Evolutionary conservation across 2,797 vertebrate species (phyloP), one percentile per base, ranked within the genome.

Genomic region (Oreochromis grahami): DNA sequence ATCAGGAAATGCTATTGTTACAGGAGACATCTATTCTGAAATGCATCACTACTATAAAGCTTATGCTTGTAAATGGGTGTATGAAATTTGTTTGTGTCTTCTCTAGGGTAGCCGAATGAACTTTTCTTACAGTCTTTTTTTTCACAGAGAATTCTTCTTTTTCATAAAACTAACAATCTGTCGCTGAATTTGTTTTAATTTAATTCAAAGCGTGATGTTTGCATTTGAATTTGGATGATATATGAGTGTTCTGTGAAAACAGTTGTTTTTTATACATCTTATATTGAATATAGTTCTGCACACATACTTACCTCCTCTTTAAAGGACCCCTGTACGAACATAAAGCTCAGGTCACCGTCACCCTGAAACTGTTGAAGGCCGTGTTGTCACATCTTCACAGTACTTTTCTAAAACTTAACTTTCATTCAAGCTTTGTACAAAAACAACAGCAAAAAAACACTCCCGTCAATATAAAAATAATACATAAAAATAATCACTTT

Each of bases 401-500:
- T 70, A 12, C 76, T 87, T 90, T 82, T 78, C 74, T 29, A 38
- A 29, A 48, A 19, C 10, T 60, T 56, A 81, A 82, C 11, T 51
- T 51, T 53, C 3, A 51, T 82, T 82, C 29, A 80, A 86, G 77
- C 10, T 65, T 63, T 58, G 50, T 79, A 26, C 7, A 77, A 70
- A 78, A 58, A 3, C 14, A 12, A 81, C 3, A 17, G 50, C 51
- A 32, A 79, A 86, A 58, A 43, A 51, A 79, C 50, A 32, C 36
- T 36, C 34, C 34, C 41, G 8, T 83, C 52, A 45, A 17, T 77
- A 41, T 43, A 15, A 51, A 83, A 85, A 88, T 80, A 88, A 72
- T 81, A 63, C 76, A 41, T 41, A 15, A 48, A 82, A 84, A 87
- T 81, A 89, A 79, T 86, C 77, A 65, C 80, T 79, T 89, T 82